Evolutionary conservation across 2,113 vertebrate species (phyloP), one percentile per base, ranked within the genome.

Genomic region (Kryptolebias marmoratus): DNA sequence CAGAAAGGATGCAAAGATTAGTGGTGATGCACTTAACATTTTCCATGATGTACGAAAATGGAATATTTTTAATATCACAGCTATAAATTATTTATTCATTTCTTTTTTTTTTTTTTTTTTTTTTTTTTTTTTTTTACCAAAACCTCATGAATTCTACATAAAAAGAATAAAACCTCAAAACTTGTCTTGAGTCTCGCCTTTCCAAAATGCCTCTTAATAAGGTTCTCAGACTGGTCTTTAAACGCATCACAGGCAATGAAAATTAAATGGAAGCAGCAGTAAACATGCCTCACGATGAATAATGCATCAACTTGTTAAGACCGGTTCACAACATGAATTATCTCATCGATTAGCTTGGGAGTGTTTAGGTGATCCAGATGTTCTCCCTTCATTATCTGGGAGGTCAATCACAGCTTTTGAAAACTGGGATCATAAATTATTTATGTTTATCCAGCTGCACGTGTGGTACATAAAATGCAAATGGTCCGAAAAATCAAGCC

Each of bases 211-310:
- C 32, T 54, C 1, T 2, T 68, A 82, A 80, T 66, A 55, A 70
- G 68, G 31, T 44, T 73, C 56, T 53, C 32, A 49, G 18, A 55
- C 31, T 10, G n/a, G 32, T 39, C 48, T 44, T 12, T 72, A 73
- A 81, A 81, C 48, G 67, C 54, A 75, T 78, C 59, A 65, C 28
- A 74, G 62, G 55, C 48, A 59, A 56, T 77, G 61, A 57, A 76
- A 78, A 66, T 42, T 53, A 62, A 70, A 68, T 32, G 2, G 22
- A 64, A 30, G 64, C 71, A 66, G 64, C 71, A 70, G 57, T 73
- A 69, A 87, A 83, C 58, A 74, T 55, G 77, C 14, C 66, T 47
- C 42, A 9, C 32, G 12, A 39, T 75, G 59, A 75, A 68, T 60
- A 42, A 80, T 64, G 59, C 64, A 56, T 68, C 48, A 58, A 16